These are phyloP conservation scores for Cheumatopsyche charites DNA, from an alignment of 1,140 invertebrate genomes.

Conservation along the genomic window DNA sequence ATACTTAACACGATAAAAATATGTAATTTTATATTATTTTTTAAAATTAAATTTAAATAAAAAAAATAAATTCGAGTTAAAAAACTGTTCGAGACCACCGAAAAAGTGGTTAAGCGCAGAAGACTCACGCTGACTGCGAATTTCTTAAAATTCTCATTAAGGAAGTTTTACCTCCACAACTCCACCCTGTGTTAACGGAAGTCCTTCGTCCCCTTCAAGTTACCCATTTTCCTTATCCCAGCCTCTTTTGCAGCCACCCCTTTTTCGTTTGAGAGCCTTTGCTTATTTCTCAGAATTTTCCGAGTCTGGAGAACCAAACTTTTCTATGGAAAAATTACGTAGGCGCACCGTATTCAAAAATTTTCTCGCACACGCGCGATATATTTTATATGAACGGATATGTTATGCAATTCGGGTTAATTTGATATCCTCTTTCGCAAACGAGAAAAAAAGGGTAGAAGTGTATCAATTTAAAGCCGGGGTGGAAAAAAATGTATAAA, in stretches of 20 bases:
- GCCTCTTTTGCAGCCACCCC: constrained; percentile 17
- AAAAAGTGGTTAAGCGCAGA: constrained; percentile 34
- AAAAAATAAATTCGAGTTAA: no score
- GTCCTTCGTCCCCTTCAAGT: constrained; percentile 27
- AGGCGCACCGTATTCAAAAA: no score
- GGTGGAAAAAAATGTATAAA: constrained; percentile 18
- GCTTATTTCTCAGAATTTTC: constrained; percentile 32
- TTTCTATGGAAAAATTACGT: constrained; percentile 17
- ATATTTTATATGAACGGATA: not conserved
- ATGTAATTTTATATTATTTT: no score
- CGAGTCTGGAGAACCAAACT: constrained; percentile 17
- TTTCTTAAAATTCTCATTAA: constrained; percentile 50
- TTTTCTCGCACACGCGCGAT: no score
- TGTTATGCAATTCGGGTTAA: not conserved
- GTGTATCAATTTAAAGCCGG: constrained; percentile 7
- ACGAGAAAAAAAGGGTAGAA: constrained; percentile 9
- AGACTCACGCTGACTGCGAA: constrained; percentile 46
- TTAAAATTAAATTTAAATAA: no score
- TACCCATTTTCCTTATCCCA: constrained; percentile 26
- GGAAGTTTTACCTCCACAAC: constrained; percentile 43
- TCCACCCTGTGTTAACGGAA: constrained; percentile 22
- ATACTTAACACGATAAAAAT: no score
- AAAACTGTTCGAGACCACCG: constrained; percentile 30
- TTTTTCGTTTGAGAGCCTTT: constrained; percentile 34
- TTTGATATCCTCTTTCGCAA: no score